Conservation (phyloP, 2,888 invertebrate species). For the Agrochola lychnidis region DNA sequence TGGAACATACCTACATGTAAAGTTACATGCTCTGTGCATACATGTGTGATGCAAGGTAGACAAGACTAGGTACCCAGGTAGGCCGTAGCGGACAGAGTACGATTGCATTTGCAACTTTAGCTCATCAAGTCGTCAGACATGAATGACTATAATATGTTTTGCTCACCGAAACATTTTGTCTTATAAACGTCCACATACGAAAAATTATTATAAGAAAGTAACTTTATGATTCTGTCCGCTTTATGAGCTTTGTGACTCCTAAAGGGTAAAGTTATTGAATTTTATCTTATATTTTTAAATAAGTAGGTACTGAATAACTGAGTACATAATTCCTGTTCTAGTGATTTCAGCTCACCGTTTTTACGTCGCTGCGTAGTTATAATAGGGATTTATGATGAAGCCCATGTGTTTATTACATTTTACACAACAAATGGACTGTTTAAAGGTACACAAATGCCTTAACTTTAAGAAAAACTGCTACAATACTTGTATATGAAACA, state of each 20-base stretch:
- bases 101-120: slow-evolving; percentile 19
- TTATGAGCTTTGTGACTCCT: background rate
- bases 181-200: background rate
- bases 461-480: slow-evolving; percentile 22
- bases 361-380: background rate
- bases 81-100: background rate
- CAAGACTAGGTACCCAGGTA: slow-evolving; percentile 8
- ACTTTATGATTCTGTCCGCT: background rate
- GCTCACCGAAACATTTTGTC: background rate
- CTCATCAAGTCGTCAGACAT: background rate
- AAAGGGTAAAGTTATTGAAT: background rate
- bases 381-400: background rate
- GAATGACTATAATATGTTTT: background rate
- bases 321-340: background rate
- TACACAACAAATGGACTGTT: too few relatives aligned
- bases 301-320: background rate
- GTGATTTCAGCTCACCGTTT: background rate
- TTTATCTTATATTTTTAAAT: too few relatives aligned
- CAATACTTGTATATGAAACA: slow-evolving; percentile 34
- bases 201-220: background rate
- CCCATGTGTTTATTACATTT: background rate
- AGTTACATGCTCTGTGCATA: too few relatives aligned
- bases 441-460: background rate
- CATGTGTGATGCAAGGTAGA: slow-evolving; percentile 18
- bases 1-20: background rate